These are phyloP conservation scores for Meteorus colon DNA, from an alignment of 2,888 invertebrate species.

Conservation along the genomic window DNA sequence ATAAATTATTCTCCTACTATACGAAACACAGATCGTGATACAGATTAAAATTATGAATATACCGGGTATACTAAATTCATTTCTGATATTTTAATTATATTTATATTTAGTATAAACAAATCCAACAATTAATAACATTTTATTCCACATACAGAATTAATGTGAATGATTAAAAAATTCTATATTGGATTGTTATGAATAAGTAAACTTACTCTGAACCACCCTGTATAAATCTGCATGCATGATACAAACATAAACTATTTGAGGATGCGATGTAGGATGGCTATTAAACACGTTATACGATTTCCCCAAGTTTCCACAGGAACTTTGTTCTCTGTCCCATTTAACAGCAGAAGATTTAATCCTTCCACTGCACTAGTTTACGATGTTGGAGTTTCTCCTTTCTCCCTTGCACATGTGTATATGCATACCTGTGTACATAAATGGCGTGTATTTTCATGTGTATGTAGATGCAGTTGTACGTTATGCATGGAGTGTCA, in stretches of 20 bases:
- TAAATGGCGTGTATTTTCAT: slow-evolving; percentile 36
- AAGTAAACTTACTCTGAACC: no score
- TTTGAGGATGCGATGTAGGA: slow-evolving; percentile 46
- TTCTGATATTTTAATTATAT: no score
- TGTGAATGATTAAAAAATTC: no score
- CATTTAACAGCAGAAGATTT: slow-evolving; percentile 65
- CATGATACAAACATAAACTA: slow-evolving; percentile 24
- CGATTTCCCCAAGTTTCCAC: slow-evolving; percentile 64
- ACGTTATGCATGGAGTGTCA: slow-evolving; percentile 56
- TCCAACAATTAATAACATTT: no score
- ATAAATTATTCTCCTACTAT: slow-evolving; percentile 5
- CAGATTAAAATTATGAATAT: neutral
- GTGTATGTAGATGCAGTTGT: slow-evolving; percentile 13
- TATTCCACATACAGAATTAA: no score
- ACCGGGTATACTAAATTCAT: neutral
- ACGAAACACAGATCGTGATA: neutral
- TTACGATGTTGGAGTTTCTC: slow-evolving; percentile 57
- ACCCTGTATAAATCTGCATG: slow-evolving; percentile 25
- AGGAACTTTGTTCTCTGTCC: slow-evolving; percentile 60
- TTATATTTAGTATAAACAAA: no score
- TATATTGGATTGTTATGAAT: no score
- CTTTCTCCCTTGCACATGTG: slow-evolving; percentile 15
- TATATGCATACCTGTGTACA: slow-evolving; percentile 36
- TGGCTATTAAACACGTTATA: slow-evolving; percentile 54
- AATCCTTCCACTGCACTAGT: slow-evolving; percentile 62